Evolutionary conservation across 2,888 invertebrate species (phyloP).

Genomic region (Aspidapion aeneum): DNA sequence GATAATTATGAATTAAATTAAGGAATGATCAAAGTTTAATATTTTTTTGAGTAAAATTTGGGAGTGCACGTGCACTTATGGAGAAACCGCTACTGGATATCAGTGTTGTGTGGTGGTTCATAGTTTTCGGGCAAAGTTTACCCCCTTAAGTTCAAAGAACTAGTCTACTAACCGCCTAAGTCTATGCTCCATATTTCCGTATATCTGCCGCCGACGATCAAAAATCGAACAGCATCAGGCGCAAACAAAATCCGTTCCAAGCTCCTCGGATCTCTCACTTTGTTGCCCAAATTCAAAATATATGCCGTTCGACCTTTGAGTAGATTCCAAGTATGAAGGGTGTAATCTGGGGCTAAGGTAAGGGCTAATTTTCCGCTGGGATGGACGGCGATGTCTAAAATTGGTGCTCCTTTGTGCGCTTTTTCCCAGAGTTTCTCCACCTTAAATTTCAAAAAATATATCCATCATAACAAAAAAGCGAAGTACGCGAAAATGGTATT

Average conservation of each 20-base stretch:
- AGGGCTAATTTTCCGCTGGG: slow-evolving; percentile 86
- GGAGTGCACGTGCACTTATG: too few species aligned
- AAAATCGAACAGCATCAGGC: slow-evolving; percentile 72
- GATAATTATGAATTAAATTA: too few species aligned
- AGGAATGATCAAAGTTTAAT: too few species aligned
- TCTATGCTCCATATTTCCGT: slow-evolving; percentile 80
- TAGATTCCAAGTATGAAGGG: slow-evolving; percentile 90
- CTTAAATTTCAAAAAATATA: too few species aligned
- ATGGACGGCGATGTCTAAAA: slow-evolving; percentile 78
- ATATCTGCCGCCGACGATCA: slow-evolving; percentile 65
- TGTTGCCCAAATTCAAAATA: slow-evolving; percentile 78
- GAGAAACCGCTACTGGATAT: too few species aligned
- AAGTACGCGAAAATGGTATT: too few species aligned
- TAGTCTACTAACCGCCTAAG: slow-evolving; percentile 56
- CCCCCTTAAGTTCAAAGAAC: too few species aligned
- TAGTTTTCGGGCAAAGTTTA: too few species aligned
- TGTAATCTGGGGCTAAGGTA: slow-evolving; percentile 80
- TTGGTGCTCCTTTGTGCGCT: slow-evolving; percentile 76
- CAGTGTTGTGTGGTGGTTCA: too few species aligned
- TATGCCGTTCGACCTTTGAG: slow-evolving; percentile 89
- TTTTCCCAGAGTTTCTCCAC: slow-evolving; percentile 76
- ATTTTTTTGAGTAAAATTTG: too few species aligned
- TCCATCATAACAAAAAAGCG: too few species aligned
- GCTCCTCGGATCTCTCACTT: slow-evolving; percentile 50
- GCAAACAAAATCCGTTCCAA: slow-evolving; percentile 58